Evolutionary conservation across 2,797 vertebrate genomes (phyloP).

Genomic region (Australoheros facetus): DNA sequence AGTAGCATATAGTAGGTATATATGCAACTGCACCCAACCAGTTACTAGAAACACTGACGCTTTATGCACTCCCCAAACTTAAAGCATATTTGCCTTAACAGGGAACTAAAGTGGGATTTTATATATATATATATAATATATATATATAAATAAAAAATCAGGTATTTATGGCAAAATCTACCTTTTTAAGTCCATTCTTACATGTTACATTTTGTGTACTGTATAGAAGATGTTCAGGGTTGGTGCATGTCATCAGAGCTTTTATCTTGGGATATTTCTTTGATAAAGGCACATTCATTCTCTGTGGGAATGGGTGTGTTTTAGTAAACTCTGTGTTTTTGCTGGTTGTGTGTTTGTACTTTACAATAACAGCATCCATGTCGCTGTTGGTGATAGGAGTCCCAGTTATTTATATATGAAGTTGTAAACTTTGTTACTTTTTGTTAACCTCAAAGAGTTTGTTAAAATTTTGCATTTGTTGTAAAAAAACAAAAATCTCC

Average conservation of each 20-base stretch:
- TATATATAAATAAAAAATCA: conserved; percentile 36
- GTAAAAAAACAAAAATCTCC: not conserved
- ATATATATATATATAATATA: conserved; percentile 38
- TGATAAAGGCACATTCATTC: not conserved
- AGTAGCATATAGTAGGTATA: conserved; percentile 70
- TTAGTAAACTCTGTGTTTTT: conserved; percentile 7
- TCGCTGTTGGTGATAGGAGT: conserved; percentile 45
- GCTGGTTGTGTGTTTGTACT: conserved; percentile 6
- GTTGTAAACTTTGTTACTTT: conserved; percentile 20
- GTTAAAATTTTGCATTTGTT: not conserved
- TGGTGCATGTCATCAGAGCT: conserved; percentile 28
- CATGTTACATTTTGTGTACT: conserved; percentile 74
- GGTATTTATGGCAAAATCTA: conserved; percentile 81
- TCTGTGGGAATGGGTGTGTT: conserved; percentile 23
- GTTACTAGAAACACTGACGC: conserved; percentile 65
- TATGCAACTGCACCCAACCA: conserved; percentile 66
- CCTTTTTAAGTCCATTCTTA: conserved; percentile 70
- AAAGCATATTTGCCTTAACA: conserved; percentile 80
- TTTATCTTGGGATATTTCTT: conserved; percentile 68
- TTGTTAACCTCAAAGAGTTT: conserved; percentile 19
- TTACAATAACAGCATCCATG: conserved; percentile 26
- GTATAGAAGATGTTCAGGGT: conserved; percentile 68
- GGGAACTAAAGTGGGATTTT: conserved; percentile 67
- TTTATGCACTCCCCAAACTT: conserved; percentile 79
- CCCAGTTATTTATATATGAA: conserved; percentile 26